Evolutionary conservation across 2,113 vertebrate genomes (phyloP).

Genomic region (Numida meleagris): DNA sequence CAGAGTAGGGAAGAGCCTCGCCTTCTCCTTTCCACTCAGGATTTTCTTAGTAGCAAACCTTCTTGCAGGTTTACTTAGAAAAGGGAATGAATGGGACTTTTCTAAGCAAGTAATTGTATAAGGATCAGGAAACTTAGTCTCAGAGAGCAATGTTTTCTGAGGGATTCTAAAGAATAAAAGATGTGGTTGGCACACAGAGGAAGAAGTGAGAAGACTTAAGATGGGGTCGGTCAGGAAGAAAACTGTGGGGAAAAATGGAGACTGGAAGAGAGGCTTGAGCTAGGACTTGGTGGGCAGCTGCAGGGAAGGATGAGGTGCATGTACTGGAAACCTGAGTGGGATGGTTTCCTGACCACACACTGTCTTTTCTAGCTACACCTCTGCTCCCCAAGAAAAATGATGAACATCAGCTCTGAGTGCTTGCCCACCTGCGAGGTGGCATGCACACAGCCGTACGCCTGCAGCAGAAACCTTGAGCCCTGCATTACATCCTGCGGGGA

Average conservation of each 20-base stretch:
- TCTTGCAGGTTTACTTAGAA: not conserved
- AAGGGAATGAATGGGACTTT: not conserved
- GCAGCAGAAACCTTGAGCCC: conserved; percentile 14
- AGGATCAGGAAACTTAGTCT: not conserved
- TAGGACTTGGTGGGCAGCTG: not conserved
- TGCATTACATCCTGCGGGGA: not conserved
- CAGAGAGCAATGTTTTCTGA: not conserved
- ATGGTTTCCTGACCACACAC: fast-evolving
- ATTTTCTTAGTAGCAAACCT: not conserved
- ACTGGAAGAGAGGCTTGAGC: not conserved
- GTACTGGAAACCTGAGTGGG: not conserved
- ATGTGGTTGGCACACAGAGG: not conserved
- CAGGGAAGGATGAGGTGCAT: not conserved
- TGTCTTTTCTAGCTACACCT: not conserved
- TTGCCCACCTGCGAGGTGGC: fast-evolving
- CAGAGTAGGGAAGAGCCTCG: not conserved
- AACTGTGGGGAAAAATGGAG: not conserved
- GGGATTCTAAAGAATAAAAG: not conserved
- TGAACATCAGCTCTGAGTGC: not conserved
- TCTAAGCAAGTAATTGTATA: not conserved
- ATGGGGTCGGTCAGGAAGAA: not conserved
- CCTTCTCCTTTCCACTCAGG: not conserved
- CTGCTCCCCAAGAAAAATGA: fast-evolving
- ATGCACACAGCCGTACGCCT: not conserved
- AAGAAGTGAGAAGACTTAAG: not conserved